Conservation (phyloP, 1,140 invertebrate species). For the Drosophila navojoa region DNA sequence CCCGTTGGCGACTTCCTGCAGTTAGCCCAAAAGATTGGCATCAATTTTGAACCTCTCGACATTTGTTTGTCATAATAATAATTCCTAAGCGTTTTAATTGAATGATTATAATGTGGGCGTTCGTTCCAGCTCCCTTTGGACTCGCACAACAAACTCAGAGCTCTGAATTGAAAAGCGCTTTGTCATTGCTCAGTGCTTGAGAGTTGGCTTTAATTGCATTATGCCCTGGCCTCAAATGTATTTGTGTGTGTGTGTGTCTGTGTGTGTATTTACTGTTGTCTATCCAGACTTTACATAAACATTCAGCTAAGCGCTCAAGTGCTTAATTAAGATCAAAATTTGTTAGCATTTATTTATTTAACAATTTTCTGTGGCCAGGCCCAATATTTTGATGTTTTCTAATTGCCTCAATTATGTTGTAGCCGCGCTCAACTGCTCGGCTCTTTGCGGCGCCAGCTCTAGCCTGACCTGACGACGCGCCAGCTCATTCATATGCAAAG, state of each 20-base stretch:
- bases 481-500: slow-evolving; percentile 72
- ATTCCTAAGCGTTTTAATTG: slow-evolving; percentile 80
- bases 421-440: slow-evolving; percentile 5
- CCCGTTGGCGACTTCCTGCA: slow-evolving; percentile 58
- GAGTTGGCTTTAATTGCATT: slow-evolving; percentile 53
- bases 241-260: slow-evolving; percentile 7
- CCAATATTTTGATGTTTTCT: slow-evolving; percentile 81
- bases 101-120: slow-evolving; percentile 75
- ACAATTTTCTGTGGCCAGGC: slow-evolving; percentile 59
- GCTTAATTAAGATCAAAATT: slow-evolving; percentile 75
- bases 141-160: not conserved
- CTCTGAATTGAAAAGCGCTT: slow-evolving; percentile 34
- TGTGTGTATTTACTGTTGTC: slow-evolving; percentile 17
- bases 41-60: slow-evolving; percentile 63
- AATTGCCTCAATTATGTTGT: slow-evolving; percentile 78
- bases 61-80: slow-evolving; percentile 77
- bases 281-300: slow-evolving; percentile 65
- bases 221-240: slow-evolving; percentile 17
- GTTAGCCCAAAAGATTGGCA: slow-evolving; percentile 66
- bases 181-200: slow-evolving; percentile 68
- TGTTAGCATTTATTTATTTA: slow-evolving; percentile 71
- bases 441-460: slow-evolving; percentile 22
- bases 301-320: slow-evolving; percentile 69
- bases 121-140: slow-evolving; percentile 34
- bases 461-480: slow-evolving; percentile 34